Evolutionary conservation across 2,888 invertebrate genomes (phyloP).

Genomic region (Ichneumoninae sp.): DNA sequence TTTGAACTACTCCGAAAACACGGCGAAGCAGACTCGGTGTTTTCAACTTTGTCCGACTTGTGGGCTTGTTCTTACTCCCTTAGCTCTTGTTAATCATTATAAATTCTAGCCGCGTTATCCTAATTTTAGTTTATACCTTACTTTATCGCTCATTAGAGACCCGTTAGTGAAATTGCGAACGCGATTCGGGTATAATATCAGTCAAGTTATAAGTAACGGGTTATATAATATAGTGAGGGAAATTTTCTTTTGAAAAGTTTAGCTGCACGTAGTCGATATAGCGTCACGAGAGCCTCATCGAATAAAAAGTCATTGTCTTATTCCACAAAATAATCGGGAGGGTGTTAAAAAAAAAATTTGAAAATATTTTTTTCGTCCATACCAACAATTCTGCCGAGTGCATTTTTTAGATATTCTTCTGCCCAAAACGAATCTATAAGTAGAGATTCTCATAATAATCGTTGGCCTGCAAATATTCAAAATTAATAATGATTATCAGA

Average conservation of each 20-base stretch:
- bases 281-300: too few relatives aligned
- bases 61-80: background rate
- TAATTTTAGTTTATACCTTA: conserved; percentile 60
- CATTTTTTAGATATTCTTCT: background rate
- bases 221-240: background rate
- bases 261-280: background rate
- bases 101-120: conserved; percentile 6
- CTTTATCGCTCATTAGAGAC: conserved; percentile 59
- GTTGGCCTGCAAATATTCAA: background rate
- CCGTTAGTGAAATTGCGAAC: conserved; percentile 15
- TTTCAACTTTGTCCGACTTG: background rate
- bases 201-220: conserved; percentile 3
- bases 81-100: background rate
- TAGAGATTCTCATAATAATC: background rate
- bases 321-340: background rate
- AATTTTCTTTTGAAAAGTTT: background rate
- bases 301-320: background rate
- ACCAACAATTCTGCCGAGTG: background rate
- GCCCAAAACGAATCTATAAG: background rate
- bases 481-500: background rate
- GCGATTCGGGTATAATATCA: conserved; percentile 7
- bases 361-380: background rate
- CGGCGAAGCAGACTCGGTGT: background rate
- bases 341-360: background rate
- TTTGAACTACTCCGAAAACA: background rate